These are phyloP conservation scores for Lagocephalus sceleratus DNA, from an alignment of 2,797 vertebrate species.

Conservation along the genomic window DNA sequence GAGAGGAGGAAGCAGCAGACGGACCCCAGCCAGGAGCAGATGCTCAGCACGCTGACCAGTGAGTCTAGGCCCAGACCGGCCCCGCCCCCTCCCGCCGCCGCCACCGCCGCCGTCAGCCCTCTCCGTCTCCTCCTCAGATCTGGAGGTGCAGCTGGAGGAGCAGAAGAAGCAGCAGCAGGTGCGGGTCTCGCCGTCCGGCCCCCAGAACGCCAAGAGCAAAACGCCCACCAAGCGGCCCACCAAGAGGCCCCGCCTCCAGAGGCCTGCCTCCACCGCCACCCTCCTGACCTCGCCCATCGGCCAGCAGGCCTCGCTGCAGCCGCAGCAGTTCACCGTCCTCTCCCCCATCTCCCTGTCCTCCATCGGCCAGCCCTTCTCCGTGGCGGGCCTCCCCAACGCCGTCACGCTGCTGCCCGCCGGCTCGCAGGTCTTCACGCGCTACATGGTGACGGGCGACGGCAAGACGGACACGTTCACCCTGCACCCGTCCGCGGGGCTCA, in stretches of 20 bases:
- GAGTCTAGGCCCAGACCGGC: constrained; percentile 29
- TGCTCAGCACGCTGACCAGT: constrained; percentile 85
- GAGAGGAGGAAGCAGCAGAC: constrained; percentile 85
- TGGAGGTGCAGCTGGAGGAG: constrained; percentile 92
- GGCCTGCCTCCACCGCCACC: constrained; percentile 86
- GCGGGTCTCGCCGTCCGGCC: constrained; percentile 75
- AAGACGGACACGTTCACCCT: constrained; percentile 86
- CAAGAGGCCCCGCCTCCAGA: constrained; percentile 90
- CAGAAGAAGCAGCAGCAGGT: constrained; percentile 89
- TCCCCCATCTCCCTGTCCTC: constrained; percentile 89
- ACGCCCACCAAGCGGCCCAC: constrained; percentile 73
- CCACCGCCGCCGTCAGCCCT: too few relatives aligned
- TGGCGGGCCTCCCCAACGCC: constrained; percentile 62
- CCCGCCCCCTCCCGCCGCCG: too few relatives aligned
- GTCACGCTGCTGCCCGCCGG: constrained; percentile 82
- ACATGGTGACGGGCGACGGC: constrained; percentile 80
- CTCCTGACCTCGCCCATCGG: constrained; percentile 78
- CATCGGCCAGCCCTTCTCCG: constrained; percentile 71
- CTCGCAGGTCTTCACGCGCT: constrained; percentile 85
- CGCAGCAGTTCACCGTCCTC: constrained; percentile 90
- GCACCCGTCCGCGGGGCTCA: constrained; percentile 87
- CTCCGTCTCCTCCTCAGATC: constrained; percentile 68
- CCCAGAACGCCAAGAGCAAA: constrained; percentile 62
- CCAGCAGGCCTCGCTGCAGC: constrained; percentile 68
- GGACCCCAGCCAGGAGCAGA: constrained; percentile 87